A percentile compares a stretch with the other conserved stretches of the same genome.
These are phyloP conservation scores for Caenorhabditis zanzibari DNA, from an alignment of 2,888 invertebrate species.

Conservation along the genomic window DNA sequence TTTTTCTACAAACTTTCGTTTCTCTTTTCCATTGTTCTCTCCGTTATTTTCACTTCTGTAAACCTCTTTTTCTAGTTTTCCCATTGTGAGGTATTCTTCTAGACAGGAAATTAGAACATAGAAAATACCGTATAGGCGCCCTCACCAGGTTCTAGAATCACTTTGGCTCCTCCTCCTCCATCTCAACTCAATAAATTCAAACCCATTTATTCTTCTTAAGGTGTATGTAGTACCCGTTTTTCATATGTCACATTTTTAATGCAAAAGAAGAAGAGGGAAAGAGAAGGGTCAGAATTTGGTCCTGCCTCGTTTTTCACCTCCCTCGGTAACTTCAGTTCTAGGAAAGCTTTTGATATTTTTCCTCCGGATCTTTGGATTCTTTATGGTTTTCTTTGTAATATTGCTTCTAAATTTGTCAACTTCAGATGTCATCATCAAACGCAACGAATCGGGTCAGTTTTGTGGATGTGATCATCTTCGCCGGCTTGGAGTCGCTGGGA, in stretches of 20 bases:
- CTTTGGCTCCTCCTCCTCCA: background rate
- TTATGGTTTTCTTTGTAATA: slow-evolving; percentile 1
- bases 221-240: slow-evolving; percentile 42
- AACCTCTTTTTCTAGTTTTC: background rate
- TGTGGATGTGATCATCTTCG: slow-evolving; percentile 72
- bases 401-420: background rate
- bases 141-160: too few species aligned
- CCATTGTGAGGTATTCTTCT: background rate
- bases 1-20: too few species aligned
- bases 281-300: slow-evolving; percentile 4
- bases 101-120: slow-evolving; percentile 7
- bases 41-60: too few species aligned
- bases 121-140: too few species aligned
- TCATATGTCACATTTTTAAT: slow-evolving; percentile 65
- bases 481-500: slow-evolving; percentile 76
- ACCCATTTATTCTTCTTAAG: slow-evolving; percentile 12
- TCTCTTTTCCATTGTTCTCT: too few species aligned
- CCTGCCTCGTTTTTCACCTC: slow-evolving; percentile 28
- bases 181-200: slow-evolving; percentile 12
- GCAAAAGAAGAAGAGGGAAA: slow-evolving; percentile 44
- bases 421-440: slow-evolving; percentile 64
- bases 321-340: slow-evolving; percentile 18
- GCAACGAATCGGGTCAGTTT: slow-evolving; percentile 64
- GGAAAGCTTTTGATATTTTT: slow-evolving; percentile 1
- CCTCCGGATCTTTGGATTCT: slow-evolving; percentile 3